Base-by-base conservation (phyloP, 1,140 invertebrate species). In the Drosophila takahashii region DNA sequence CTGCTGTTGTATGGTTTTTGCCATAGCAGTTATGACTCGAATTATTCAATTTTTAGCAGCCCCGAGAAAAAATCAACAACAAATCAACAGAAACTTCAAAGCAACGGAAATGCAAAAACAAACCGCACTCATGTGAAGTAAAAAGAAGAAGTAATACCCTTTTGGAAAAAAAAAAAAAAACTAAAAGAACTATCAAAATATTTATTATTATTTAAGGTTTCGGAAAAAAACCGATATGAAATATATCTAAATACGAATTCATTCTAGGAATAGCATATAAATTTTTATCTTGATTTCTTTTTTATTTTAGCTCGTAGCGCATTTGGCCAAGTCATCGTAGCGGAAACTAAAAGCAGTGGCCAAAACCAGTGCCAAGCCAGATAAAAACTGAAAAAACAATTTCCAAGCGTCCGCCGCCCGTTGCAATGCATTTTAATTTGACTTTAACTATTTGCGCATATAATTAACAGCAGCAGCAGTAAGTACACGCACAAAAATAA, bases 361-460 rank as follows among this genome's bases (percentile, higher is more conserved):
- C 58, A 45, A 59, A 37, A 65, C 41, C 52, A 44, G 26, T 29
- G 26, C 56, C 34, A 18, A 62, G n/a, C 16, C 62, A 34, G 27
- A 15, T 37, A 27, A 18, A 64, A 60, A 62, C 29, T 22, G 3
- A 13, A 64, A 67, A 67, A 52, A 34, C 59, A 44, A 51, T 42
- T 70, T 32, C 27, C 66, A 56, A 37, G 64, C 41, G 48, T 56
- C 50, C 53, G 61, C 41, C 53, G 61, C 62, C 74, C 73, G 67
- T 48, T 80, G 73, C 50, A 77, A 57, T 86, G 74, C 67, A 86
- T 81, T 86, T 81, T 66, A 86, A 81, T 81, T 81, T 86, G 61
- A 77, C 58, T 85, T 86, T 69, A 85, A 77, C 81, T 81, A 86
- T 86, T 85, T 77, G 81, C 64, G 81, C 81, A 84, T 85, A 77